These are phyloP conservation scores for Egretta garzetta DNA, from an alignment of 2,113 vertebrate genomes.

Conservation along the genomic window DNA sequence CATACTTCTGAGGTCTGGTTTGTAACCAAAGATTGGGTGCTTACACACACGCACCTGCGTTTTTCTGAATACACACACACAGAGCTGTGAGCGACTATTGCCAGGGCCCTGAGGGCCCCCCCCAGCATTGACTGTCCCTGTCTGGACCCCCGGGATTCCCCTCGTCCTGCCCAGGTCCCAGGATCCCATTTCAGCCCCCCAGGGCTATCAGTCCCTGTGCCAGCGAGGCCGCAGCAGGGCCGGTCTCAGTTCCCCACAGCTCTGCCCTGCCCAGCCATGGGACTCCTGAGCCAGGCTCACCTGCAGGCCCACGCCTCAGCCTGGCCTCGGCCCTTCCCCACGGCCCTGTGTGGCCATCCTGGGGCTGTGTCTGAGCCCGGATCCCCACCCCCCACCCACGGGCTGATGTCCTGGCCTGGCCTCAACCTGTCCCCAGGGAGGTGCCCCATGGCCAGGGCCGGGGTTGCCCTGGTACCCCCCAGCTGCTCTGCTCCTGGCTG, in stretches of 20 bases:
- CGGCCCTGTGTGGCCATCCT: rapidly evolving
- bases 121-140: background rate
- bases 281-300: background rate
- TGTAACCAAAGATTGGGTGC: background rate
- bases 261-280: background rate
- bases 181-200: background rate
- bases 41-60: background rate
- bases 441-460: background rate
- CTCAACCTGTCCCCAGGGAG: background rate
- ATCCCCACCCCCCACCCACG: background rate
- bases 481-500: background rate
- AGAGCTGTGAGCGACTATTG: background rate
- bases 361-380: background rate
- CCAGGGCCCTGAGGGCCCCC: background rate
- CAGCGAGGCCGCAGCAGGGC: rapidly evolving
- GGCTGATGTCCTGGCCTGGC: background rate
- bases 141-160: rapidly evolving
- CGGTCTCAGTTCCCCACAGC: background rate
- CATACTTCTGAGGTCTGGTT: background rate
- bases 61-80: background rate
- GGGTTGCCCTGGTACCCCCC: rapidly evolving
- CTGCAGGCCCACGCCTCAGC: background rate
- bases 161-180: background rate
- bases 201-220: too few relatives aligned
- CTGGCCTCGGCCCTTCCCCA: background rate